phyloP scores from a whole-genome alignment of 2,888 invertebrate genomes.

The Ditylenchus weischeri region DNA sequence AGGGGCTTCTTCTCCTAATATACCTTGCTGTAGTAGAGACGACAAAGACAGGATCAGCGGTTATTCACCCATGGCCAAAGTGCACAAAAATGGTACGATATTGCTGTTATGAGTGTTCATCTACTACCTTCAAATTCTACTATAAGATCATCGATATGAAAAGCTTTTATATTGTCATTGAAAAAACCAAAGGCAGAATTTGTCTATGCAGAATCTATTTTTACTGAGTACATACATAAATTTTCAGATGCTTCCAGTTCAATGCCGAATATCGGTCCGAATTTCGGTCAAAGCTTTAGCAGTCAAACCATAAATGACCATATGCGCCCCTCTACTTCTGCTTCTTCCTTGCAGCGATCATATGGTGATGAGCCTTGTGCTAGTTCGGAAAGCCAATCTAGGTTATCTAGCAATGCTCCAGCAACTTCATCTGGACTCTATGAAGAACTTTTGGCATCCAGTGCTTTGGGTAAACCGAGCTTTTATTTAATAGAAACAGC shows the following conservation, averaged over 20 bases:
- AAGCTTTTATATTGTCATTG: no score
- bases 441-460: conserved; percentile 42
- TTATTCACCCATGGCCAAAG: conserved; percentile 12
- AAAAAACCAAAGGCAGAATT: no score
- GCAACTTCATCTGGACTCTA: conserved; percentile 34
- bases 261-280: conserved; percentile 28
- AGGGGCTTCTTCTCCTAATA: conserved; percentile 31
- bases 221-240: neutral
- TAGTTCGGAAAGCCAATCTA: no score
- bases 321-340: conserved; percentile 27
- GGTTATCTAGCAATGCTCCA: conserved; percentile 5
- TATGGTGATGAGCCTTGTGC: neutral
- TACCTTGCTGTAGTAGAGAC: conserved; percentile 27
- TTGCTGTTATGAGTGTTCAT: no score
- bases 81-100: conserved; percentile 25
- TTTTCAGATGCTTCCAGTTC: conserved; percentile 23
- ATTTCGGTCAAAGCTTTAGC: conserved; percentile 20
- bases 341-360: conserved; percentile 5
- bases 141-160: no score
- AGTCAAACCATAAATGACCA: neutral
- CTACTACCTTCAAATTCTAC: no score
- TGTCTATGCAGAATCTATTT: no score
- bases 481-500: neutral
- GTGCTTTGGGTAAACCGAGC: conserved; percentile 14
- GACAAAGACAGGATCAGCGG: neutral